Percentiles rank a stretch among this genome's conserved stretches.
These are phyloP conservation scores for Numenius phaeopus DNA, from an alignment of 2,797 vertebrate genomes.

Conservation along the genomic window DNA sequence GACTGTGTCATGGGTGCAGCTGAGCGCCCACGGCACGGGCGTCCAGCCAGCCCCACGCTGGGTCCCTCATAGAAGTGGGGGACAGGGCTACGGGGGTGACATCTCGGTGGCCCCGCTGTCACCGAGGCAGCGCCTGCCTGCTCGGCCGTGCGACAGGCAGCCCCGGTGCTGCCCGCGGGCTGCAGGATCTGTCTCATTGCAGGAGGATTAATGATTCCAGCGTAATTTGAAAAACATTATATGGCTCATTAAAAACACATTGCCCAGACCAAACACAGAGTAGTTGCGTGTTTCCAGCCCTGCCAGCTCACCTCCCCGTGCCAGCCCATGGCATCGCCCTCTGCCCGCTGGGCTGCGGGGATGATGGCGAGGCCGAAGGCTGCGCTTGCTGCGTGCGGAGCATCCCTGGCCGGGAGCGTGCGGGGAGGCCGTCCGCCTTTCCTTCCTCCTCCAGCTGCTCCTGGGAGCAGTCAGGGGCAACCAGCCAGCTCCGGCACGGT, in stretches of 20 bases:
- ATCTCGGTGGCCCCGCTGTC: neutral
- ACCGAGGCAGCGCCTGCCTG: neutral
- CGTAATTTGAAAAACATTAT: constrained; percentile 44
- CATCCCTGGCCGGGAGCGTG: fast-evolving
- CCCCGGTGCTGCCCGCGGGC: neutral
- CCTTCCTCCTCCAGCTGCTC: neutral
- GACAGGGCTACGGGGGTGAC: neutral
- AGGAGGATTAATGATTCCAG: constrained; percentile 66
- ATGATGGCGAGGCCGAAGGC: neutral
- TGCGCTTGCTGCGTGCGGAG: fast-evolving
- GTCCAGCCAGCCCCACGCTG: fast-evolving
- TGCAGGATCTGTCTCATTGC: constrained; percentile 53
- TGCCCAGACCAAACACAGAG: constrained; percentile 25
- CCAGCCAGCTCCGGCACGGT: fast-evolving
- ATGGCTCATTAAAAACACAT: constrained; percentile 65
- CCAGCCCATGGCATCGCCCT: neutral
- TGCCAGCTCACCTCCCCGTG: neutral
- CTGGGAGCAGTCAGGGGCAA: fast-evolving
- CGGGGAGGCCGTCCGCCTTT: fast-evolving
- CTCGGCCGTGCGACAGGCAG: neutral
- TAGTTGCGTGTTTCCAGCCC: neutral
- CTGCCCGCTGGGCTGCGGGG: neutral
- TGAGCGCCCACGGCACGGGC: fast-evolving
- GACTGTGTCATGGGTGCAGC: fast-evolving
- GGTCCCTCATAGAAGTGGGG: neutral